Conservation (phyloP, 1,140 invertebrate species). For the Nomia melanderi region DNA sequence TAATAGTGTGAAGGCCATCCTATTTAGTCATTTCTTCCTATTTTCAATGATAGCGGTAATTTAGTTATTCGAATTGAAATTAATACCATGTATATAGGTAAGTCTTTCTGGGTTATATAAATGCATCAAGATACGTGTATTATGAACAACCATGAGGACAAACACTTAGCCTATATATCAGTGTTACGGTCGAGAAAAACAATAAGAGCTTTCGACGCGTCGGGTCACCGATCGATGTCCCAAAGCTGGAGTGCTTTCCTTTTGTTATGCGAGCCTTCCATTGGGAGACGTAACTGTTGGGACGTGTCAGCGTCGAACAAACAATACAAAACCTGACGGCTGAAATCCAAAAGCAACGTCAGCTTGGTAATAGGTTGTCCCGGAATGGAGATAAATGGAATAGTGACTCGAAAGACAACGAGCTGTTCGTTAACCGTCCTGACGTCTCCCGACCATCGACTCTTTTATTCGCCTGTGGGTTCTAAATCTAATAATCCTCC, state of each 20-base stretch:
- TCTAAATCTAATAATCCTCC: background rate
- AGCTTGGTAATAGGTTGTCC: constrained; percentile 3
- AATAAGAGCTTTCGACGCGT: background rate
- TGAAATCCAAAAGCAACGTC: constrained; percentile 24
- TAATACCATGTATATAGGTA: too few species aligned
- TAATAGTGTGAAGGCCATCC: too few species aligned
- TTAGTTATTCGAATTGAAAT: too few species aligned
- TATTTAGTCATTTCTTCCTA: too few species aligned
- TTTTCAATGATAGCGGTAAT: too few species aligned
- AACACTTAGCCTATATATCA: background rate
- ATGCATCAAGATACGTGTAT: too few species aligned
- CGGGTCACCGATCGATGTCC: constrained; percentile 12
- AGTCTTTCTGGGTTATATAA: too few species aligned
- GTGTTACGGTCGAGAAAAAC: background rate
- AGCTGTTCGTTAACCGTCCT: background rate
- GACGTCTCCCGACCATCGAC: background rate
- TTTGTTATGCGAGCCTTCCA: background rate
- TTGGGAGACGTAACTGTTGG: background rate
- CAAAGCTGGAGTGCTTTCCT: background rate
- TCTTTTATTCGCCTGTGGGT: background rate
- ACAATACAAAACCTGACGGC: background rate
- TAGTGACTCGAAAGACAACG: background rate
- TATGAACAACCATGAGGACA: background rate
- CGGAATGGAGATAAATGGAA: constrained; percentile 14
- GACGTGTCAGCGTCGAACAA: background rate